phyloP scores from a whole-genome alignment of 2,797 vertebrate genomes.

The Diplodus sargus region DNA sequence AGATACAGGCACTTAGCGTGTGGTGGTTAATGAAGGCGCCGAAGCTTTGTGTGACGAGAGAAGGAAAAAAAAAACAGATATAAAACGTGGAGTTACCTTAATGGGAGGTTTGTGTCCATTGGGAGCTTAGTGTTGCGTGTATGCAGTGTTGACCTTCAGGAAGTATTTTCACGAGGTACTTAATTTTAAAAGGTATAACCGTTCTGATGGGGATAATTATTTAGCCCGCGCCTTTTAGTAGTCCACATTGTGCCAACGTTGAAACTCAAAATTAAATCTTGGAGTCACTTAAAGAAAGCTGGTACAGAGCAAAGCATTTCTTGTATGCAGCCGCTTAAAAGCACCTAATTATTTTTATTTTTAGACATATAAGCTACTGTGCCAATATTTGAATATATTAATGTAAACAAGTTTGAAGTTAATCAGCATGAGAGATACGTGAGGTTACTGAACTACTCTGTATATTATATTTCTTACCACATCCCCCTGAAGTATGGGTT shows the following conservation, averaged over 20 bases:
- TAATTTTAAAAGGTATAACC: conserved; percentile 74
- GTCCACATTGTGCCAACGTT: conserved; percentile 53
- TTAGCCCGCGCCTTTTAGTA: conserved; percentile 59
- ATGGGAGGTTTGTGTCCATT: conserved; percentile 67
- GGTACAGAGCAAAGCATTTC: conserved; percentile 11
- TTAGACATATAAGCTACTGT: neutral
- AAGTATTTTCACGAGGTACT: conserved; percentile 75
- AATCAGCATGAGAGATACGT: neutral
- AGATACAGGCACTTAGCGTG: conserved; percentile 74
- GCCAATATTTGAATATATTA: conserved; percentile 17
- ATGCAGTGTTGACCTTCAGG: conserved; percentile 76
- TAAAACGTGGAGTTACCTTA: conserved; percentile 73
- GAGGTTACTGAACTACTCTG: neutral
- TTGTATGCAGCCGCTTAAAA: conserved; percentile 25
- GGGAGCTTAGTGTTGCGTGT: conserved; percentile 68
- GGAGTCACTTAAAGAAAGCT: conserved; percentile 41
- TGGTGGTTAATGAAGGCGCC: conserved; percentile 77
- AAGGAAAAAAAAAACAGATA: conserved; percentile 55
- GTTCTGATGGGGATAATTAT: conserved; percentile 75
- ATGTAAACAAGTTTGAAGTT: neutral
- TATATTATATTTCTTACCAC: neutral
- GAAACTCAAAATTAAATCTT: conserved; percentile 47
- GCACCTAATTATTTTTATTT: conserved; percentile 7
- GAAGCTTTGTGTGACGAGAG: conserved; percentile 62
- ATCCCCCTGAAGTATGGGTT: neutral